phyloP scores from a whole-genome alignment of 1,140 invertebrate genomes.

The Platorchestia sp. region DNA sequence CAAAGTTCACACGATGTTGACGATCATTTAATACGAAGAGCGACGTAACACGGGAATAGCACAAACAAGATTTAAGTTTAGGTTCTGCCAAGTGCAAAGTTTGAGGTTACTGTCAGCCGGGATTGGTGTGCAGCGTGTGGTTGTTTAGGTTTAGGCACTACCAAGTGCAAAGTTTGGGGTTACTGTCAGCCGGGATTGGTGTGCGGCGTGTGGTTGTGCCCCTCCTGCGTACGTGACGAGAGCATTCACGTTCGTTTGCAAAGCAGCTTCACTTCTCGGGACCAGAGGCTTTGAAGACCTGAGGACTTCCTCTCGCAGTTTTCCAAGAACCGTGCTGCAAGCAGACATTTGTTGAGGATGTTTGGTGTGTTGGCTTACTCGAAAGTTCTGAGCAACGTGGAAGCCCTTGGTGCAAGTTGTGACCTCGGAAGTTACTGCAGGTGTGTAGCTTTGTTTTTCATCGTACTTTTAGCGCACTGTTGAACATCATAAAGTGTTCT shows the following conservation, averaged over 20 bases:
- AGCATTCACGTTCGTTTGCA: background rate
- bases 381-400: background rate
- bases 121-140: background rate
- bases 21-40: too few species aligned
- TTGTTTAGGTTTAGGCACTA: too few species aligned
- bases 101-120: too few species aligned
- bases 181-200: too few species aligned
- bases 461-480: background rate
- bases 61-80: too few species aligned
- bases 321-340: background rate
- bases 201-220: background rate
- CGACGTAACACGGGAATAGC: too few species aligned
- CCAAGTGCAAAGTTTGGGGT: too few species aligned
- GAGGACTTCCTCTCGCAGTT: background rate
- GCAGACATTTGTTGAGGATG: background rate
- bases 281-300: background rate
- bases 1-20: too few species aligned
- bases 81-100: too few species aligned
- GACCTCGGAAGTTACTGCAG: background rate
- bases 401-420: background rate
- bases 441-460: background rate
- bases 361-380: background rate
- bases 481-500: background rate
- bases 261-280: background rate
- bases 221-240: background rate